These are phyloP conservation scores for Euproctis similis DNA, from an alignment of 2,888 invertebrate genomes.

Conservation along the genomic window DNA sequence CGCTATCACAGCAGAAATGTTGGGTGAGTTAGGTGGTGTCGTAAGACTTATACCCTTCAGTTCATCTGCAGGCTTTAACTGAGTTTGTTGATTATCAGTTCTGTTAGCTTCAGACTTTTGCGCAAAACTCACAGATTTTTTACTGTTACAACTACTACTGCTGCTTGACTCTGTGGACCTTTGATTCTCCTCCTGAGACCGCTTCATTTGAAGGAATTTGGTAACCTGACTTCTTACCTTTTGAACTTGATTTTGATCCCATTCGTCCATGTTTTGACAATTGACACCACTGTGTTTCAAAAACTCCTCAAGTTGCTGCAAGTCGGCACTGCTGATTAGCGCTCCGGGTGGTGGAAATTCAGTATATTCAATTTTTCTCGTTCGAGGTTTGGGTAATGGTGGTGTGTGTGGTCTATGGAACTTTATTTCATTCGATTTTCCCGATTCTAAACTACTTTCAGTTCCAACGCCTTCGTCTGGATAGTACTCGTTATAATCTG, in stretches of 20 bases:
- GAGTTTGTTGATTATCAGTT: constrained; percentile 53
- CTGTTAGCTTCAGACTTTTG: constrained; percentile 68
- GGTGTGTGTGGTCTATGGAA: constrained; percentile 69
- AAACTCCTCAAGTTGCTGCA: constrained; percentile 82
- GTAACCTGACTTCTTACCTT: constrained; percentile 82
- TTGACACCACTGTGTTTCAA: constrained; percentile 82
- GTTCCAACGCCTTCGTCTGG: constrained; percentile 79
- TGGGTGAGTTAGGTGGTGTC: constrained; percentile 85
- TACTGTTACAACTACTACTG: constrained; percentile 76
- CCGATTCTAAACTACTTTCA: constrained; percentile 75
- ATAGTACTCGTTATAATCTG: constrained; percentile 70
- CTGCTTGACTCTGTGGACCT: constrained; percentile 77
- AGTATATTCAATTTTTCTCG: constrained; percentile 64
- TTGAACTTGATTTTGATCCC: constrained; percentile 81
- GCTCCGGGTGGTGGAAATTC: constrained; percentile 70
- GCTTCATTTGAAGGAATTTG: constrained; percentile 81
- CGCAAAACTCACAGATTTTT: constrained; percentile 87
- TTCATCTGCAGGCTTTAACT: constrained; percentile 69
- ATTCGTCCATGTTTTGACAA: constrained; percentile 79
- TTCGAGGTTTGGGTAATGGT: constrained; percentile 68
- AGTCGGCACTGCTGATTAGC: constrained; percentile 77
- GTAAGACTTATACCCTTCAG: constrained; percentile 63
- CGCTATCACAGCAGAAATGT: constrained; percentile 78
- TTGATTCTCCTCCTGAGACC: constrained; percentile 79
- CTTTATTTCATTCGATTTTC: constrained; percentile 72